Conservation (phyloP, 2,113 vertebrate genomes). For the Anas platyrhynchos region DNA sequence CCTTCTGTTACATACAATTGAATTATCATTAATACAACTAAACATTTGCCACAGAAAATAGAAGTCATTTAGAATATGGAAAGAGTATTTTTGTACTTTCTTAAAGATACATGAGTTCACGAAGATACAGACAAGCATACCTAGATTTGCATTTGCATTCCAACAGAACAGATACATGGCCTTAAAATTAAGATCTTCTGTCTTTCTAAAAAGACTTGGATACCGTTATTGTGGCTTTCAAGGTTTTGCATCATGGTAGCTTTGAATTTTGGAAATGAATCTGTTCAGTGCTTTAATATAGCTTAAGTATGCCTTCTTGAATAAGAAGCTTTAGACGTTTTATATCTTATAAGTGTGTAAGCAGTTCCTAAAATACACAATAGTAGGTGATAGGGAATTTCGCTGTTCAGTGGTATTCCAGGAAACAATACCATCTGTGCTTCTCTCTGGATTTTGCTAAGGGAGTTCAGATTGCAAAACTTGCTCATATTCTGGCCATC, state of each 20-base stretch:
- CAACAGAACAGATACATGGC: neutral
- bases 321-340: neutral
- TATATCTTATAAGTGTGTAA: neutral
- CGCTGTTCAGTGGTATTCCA: neutral
- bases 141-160: neutral
- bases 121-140: neutral
- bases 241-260: neutral
- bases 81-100: rapidly evolving
- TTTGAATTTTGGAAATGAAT: neutral
- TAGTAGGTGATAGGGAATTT: neutral
- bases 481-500: neutral
- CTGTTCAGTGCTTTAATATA: neutral
- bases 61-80: neutral
- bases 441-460: neutral
- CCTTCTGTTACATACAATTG: neutral
- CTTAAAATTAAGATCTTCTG: rapidly evolving
- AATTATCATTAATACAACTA: neutral
- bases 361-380: neutral
- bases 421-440: rapidly evolving
- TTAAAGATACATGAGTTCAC: neutral
- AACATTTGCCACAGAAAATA: neutral
- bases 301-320: neutral
- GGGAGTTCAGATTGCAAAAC: neutral
- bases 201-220: neutral
- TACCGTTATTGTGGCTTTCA: neutral